These are phyloP conservation scores for Anthonomus grandis DNA, from an alignment of 1,140 invertebrate genomes.

Conservation along the genomic window DNA sequence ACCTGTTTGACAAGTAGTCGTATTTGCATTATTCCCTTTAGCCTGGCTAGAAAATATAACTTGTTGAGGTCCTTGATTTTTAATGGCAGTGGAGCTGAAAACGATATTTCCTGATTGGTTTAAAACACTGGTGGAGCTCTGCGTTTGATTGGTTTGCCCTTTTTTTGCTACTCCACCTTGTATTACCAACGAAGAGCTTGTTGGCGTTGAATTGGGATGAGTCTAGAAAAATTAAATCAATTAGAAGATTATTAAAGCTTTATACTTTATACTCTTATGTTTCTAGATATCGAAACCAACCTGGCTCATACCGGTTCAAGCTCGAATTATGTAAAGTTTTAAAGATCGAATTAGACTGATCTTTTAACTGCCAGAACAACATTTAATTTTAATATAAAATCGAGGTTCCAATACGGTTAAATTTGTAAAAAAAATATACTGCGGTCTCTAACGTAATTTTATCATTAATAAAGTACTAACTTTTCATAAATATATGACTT, in stretches of 20 bases:
- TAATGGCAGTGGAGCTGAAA: conserved; percentile 25
- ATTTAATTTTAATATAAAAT: too few species aligned
- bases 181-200: conserved; percentile 44
- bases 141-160: conserved; percentile 16
- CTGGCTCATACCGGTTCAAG: too few species aligned
- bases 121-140: conserved; percentile 36
- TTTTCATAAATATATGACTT: too few species aligned
- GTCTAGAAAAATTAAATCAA: conserved; percentile 26
- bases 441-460: too few species aligned
- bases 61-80: conserved; percentile 20
- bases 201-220: conserved; percentile 23
- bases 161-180: conserved; percentile 29
- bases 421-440: too few species aligned
- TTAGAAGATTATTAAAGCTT: neutral
- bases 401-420: too few species aligned
- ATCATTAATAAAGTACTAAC: too few species aligned
- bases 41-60: conserved; percentile 16
- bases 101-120: conserved; percentile 40
- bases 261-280: neutral
- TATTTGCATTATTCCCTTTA: neutral
- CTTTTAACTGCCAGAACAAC: too few species aligned
- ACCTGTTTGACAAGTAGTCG: conserved; percentile 15
- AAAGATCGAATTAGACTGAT: too few species aligned
- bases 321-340: too few species aligned
- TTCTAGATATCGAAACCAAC: too few species aligned